Evolutionary conservation across 2,888 invertebrate species (phyloP), one percentile per base, ranked within the genome.

Genomic region (Stenichneumon culpator): DNA sequence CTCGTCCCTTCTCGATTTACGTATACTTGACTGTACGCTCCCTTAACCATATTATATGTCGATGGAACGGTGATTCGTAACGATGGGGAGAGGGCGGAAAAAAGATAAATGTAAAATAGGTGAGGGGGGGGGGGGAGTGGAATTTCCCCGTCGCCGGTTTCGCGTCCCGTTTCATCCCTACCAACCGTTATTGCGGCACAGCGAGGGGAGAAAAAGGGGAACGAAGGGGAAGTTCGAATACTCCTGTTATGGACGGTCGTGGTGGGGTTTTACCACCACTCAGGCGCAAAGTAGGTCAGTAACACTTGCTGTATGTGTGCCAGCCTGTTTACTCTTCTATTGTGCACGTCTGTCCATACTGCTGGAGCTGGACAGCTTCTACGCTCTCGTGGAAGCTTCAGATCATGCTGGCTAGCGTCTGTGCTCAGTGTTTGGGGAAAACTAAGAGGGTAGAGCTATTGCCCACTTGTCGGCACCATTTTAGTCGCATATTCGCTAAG

Each of bases 221-320:
- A 77, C 78, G 68, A 75, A 77, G 86, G 84, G 83, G 87, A 87
- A 87, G 86, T 87, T 87, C 80, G 87, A 87, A 89, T 86, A 87
- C 87, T 84, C 79, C 75, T 80, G 82, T 86, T 77, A 77, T 77
- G 73, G 65, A 67, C 54, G 50, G 39, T 54, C 57, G 19, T 80
- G 79, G 77, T 79, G 79, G 81, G 80, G 75, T 79, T 28, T 80
- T 84, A 69, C 84, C 77, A 83, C 82, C 44, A 70, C 83, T 72
- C 79, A 78, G 83, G 84, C 88, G 84, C 87, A 87, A 91, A 90
- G 88, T 90, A 89, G 90, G 90, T 90, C 90, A 90, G 90, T 91
- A 89, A 89, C 89, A 88, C 89, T 89, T 87, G 86, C 87, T 68
- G 73, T 81, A 83, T 86, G 80, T 86, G 47, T 80, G 72, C 79